Conservation (phyloP, 2,888 invertebrate genomes). For the Coenonympha glycerion region DNA sequence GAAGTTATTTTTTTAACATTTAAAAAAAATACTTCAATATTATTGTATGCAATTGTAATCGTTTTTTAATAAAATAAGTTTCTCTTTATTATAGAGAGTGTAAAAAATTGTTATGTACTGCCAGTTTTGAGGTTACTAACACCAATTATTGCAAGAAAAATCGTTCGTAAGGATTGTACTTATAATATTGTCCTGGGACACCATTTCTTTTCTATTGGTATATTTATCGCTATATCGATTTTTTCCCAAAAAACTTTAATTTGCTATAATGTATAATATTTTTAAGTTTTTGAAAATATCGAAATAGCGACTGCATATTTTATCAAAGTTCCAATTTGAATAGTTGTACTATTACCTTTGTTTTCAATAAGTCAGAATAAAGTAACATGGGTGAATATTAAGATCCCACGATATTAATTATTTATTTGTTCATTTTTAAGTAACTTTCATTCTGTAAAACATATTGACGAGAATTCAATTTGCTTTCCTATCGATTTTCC, state of each 20-base stretch:
- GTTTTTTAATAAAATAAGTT: slow-evolving; percentile 41
- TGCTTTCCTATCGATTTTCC: not conserved
- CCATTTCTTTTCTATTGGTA: slow-evolving; percentile 33
- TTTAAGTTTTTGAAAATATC: slow-evolving; percentile 19
- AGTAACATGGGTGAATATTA: not conserved
- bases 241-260: slow-evolving; percentile 13
- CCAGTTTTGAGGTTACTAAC: slow-evolving; percentile 67
- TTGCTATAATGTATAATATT: slow-evolving; percentile 8
- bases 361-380: slow-evolving; percentile 8
- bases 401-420: not conserved
- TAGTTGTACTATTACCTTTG: slow-evolving; percentile 16
- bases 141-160: slow-evolving; percentile 52
- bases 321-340: slow-evolving; percentile 19
- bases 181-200: slow-evolving; percentile 45
- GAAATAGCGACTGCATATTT: slow-evolving; percentile 16
- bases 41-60: slow-evolving; percentile 45
- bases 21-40: slow-evolving; percentile 33
- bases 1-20: slow-evolving; percentile 46
- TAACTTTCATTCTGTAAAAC: too few species aligned
- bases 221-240: slow-evolving; percentile 20
- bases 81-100: slow-evolving; percentile 37
- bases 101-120: slow-evolving; percentile 62
- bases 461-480: too few species aligned
- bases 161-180: slow-evolving; percentile 40
- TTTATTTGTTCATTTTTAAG: too few species aligned